Evolutionary conservation across 2,113 vertebrate species (phyloP).

Genomic region (Pseudorasbora parva): DNA sequence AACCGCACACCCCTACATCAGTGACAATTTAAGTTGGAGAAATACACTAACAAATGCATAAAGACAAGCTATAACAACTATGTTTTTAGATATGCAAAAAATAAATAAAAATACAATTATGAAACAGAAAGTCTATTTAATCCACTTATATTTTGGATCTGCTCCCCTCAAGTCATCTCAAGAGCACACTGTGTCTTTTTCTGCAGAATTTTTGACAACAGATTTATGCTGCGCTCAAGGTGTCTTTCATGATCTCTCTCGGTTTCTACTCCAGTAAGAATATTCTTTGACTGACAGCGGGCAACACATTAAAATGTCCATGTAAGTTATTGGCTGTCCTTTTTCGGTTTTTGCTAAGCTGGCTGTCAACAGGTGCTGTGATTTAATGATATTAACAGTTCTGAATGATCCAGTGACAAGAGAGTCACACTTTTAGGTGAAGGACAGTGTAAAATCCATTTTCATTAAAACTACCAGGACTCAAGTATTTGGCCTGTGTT

Average conservation of each 20-base stretch:
- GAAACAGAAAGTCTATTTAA: conserved; percentile 1
- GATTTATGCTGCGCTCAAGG: conserved; percentile 23
- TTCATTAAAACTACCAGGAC: conserved; percentile 70
- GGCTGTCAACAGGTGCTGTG: conserved; percentile 12
- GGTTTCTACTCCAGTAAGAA: not conserved
- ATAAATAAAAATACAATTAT: too few relatives aligned
- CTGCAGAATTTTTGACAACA: conserved; percentile 18
- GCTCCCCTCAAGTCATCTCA: conserved; percentile 19
- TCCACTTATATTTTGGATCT: not conserved
- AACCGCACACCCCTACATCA: not conserved
- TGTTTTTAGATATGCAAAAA: not conserved
- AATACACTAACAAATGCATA: not conserved
- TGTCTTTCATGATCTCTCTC: not conserved
- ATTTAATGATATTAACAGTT: conserved; percentile 43
- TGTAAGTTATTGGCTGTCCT: conserved; percentile 36
- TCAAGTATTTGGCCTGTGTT: conserved; percentile 40
- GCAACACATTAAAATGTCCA: conserved; percentile 34
- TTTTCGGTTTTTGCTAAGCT: conserved; percentile 28
- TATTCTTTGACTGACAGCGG: conserved; percentile 36
- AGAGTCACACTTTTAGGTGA: conserved; percentile 54
- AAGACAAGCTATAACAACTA: not conserved
- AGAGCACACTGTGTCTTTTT: conserved; percentile 26
- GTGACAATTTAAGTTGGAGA: not conserved
- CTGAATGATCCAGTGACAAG: conserved; percentile 1
- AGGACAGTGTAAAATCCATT: conserved; percentile 65